A percentile compares a stretch with the other conserved stretches of the same genome.
Evolutionary conservation across 2,888 invertebrate species (phyloP).

Genomic region (Epinotia bilunana): DNA sequence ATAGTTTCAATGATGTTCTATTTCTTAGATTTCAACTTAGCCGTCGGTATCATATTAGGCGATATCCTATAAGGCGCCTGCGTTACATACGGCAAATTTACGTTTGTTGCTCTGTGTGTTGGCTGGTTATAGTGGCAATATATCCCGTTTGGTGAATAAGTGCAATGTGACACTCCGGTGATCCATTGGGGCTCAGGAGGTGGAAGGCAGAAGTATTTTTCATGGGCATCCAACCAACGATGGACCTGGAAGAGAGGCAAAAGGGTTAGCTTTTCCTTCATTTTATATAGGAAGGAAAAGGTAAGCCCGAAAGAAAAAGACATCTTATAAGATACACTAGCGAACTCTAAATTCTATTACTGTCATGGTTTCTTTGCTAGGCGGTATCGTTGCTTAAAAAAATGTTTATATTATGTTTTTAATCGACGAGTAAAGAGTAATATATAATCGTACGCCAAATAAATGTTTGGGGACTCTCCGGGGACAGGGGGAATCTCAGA

Average conservation of each 20-base stretch:
- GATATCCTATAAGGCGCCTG: slow-evolving; percentile 15
- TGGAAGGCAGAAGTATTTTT: slow-evolving; percentile 18
- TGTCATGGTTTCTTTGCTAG: too few species aligned
- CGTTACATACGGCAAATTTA: not conserved
- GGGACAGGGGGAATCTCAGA: too few species aligned
- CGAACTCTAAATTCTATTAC: too few species aligned
- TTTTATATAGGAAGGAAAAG: too few species aligned
- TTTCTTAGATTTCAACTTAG: not conserved
- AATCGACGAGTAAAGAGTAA: too few species aligned
- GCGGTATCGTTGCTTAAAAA: too few species aligned
- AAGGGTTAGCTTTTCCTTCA: not conserved
- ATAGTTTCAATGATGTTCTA: not conserved
- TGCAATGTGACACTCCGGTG: not conserved
- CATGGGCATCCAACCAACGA: slow-evolving; percentile 23
- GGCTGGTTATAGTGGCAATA: slow-evolving; percentile 5
- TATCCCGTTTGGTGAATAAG: not conserved
- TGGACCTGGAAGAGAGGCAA: slow-evolving; percentile 1
- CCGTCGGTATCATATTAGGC: not conserved
- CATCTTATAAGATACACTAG: too few species aligned
- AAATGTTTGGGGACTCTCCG: too few species aligned
- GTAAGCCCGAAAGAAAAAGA: too few species aligned
- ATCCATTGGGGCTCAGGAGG: slow-evolving; percentile 7
- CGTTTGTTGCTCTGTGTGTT: not conserved
- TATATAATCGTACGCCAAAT: too few species aligned
- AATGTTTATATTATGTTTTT: too few species aligned